These are phyloP conservation scores for Cephus runcator DNA, from an alignment of 2,888 invertebrate genomes.

Conservation along the genomic window DNA sequence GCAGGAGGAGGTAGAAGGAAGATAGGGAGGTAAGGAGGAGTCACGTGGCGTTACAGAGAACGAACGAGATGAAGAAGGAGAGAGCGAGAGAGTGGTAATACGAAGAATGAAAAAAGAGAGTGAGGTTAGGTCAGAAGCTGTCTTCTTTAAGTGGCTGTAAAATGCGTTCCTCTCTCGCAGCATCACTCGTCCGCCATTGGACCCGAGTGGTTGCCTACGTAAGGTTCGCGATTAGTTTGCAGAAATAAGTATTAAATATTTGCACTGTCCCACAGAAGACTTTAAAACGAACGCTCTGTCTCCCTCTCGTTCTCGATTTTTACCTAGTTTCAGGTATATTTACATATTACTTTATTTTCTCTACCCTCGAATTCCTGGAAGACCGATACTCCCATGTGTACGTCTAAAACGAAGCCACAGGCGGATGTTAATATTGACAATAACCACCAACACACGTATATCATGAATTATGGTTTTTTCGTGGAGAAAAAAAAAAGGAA, in stretches of 20 bases:
- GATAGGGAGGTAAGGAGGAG: not conserved
- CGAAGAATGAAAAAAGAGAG: not conserved
- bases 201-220: constrained; percentile 23
- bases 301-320: constrained; percentile 1
- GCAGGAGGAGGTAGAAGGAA: not conserved
- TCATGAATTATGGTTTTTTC: not conserved
- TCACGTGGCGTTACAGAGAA: not conserved
- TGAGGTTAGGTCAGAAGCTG: not conserved
- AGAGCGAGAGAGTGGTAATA: not conserved
- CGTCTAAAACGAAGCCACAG: not conserved
- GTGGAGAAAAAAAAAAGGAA: not conserved
- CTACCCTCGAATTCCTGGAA: not conserved
- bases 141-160: constrained; percentile 34
- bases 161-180: constrained; percentile 30
- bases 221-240: not conserved
- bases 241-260: not conserved
- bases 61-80: not conserved
- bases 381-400: not conserved
- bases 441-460: not conserved
- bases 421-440: not conserved
- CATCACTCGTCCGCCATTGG: constrained; percentile 37
- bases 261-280: not conserved
- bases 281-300: not conserved
- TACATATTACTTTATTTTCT: not conserved
- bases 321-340: not conserved